Evolutionary conservation across 1,140 invertebrate species (phyloP).

Genomic region (Dinothrombium tinctorium): DNA sequence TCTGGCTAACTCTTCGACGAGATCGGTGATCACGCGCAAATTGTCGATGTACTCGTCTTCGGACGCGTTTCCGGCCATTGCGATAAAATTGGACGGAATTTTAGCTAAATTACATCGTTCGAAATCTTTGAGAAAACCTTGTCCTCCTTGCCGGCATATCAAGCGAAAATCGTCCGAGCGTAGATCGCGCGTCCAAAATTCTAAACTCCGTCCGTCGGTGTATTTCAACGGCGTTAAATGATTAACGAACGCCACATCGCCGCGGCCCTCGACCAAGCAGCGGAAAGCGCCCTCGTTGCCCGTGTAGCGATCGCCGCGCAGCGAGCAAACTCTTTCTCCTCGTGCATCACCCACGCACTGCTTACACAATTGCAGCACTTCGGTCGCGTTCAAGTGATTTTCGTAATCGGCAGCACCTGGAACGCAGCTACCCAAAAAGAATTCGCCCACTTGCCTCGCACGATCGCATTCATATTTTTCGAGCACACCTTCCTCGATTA

Average conservation of each 20-base stretch:
- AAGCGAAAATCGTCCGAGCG: not conserved
- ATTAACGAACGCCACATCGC: constrained; percentile 11
- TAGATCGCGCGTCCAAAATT: constrained; percentile 5
- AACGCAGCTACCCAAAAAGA: constrained; percentile 24
- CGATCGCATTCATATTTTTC: constrained; percentile 26
- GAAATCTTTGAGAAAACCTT: constrained; percentile 6
- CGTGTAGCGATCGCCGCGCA: constrained; percentile 3
- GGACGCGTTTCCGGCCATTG: not conserved
- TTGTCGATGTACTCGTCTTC: constrained; percentile 1
- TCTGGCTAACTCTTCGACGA: constrained; percentile 5
- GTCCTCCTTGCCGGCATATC: not conserved
- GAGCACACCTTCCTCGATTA: constrained; percentile 25
- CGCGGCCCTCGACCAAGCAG: constrained; percentile 11
- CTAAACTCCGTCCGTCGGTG: not conserved
- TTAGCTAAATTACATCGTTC: constrained; percentile 8
- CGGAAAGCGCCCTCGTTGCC: constrained; percentile 10
- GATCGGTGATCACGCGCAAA: not conserved
- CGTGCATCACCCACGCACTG: constrained; percentile 13
- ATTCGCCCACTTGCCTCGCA: constrained; percentile 26
- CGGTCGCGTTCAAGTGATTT: constrained; percentile 10
- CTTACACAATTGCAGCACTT: constrained; percentile 11
- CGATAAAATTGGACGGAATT: constrained; percentile 8
- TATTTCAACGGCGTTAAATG: constrained; percentile 8
- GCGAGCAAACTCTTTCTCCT: constrained; percentile 9
- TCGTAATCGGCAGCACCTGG: constrained; percentile 14